These are phyloP conservation scores for Gonatopus flavifemur DNA, from an alignment of 1,140 invertebrate genomes.

Conservation along the genomic window DNA sequence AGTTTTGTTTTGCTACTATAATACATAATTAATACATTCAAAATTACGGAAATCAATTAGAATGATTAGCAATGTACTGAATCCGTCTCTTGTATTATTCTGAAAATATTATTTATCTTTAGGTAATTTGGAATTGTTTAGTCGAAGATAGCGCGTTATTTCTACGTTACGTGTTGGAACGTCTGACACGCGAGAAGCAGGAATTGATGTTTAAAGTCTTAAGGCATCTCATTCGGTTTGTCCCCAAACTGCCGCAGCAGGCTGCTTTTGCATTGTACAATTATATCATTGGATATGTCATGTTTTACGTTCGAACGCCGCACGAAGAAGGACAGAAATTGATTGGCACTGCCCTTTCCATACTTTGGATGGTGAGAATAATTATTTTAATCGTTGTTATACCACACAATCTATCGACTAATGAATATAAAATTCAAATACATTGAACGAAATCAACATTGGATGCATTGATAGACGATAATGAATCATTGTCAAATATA, in stretches of 20 bases:
- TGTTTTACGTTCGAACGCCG: conserved; percentile 97
- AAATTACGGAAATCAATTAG: no score
- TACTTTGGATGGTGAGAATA: conserved; percentile 91
- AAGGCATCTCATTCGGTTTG: conserved; percentile 89
- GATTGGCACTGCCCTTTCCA: conserved; percentile 90
- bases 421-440: no score
- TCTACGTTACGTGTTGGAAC: conserved; percentile 92
- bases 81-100: background rate
- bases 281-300: conserved; percentile 98
- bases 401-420: no score
- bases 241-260: conserved; percentile 92
- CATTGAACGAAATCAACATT: no score
- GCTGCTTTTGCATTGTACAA: conserved; percentile 99
- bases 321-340: conserved; percentile 92
- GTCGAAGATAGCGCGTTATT: conserved; percentile 98
- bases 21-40: no score
- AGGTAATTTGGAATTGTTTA: conserved; percentile 96
- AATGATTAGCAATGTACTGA: no score
- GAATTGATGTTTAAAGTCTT: conserved; percentile 94
- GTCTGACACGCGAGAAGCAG: conserved; percentile 92
- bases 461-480: no score
- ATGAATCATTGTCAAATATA: conserved; percentile 48
- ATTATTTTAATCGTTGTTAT: background rate
- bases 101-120: conserved; percentile 13
- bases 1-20: no score